Conservation (phyloP, 2,888 invertebrate genomes). For the Helleia helle region DNA sequence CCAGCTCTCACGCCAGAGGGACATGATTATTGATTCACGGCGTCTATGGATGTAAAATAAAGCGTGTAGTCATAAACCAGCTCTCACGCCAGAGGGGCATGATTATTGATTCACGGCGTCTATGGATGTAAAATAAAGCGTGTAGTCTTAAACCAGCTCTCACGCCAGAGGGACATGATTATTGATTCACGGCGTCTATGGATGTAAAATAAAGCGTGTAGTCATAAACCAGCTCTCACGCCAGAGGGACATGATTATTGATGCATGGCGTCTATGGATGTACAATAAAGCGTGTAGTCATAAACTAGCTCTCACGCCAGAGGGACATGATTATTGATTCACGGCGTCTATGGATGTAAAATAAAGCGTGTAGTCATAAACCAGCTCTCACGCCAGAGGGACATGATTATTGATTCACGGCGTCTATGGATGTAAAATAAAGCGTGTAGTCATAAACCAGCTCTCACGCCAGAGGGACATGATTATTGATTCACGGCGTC, state of each 20-base stretch:
- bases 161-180: constrained; percentile 30
- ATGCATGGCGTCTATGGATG: constrained; percentile 37
- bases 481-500: constrained; percentile 45
- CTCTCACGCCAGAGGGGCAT: constrained; percentile 31
- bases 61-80: constrained; percentile 26
- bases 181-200: constrained; percentile 41
- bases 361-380: constrained; percentile 24
- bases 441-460: constrained; percentile 26
- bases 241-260: constrained; percentile 32
- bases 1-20: constrained; percentile 30
- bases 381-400: constrained; percentile 30
- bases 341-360: constrained; percentile 30
- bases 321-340: constrained; percentile 43
- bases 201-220: constrained; percentile 20
- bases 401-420: constrained; percentile 49
- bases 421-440: constrained; percentile 24
- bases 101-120: constrained; percentile 45
- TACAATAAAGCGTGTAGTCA: constrained; percentile 21
- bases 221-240: constrained; percentile 33
- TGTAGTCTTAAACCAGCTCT: constrained; percentile 30
- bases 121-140: constrained; percentile 23
- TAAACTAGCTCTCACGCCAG: constrained; percentile 32
- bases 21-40: constrained; percentile 49
- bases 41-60: constrained; percentile 24
- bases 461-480: constrained; percentile 31